Evolutionary conservation across 2,113 vertebrate genomes (phyloP), one percentile per base, ranked within the genome.

Genomic region (Quiscalus mexicanus): DNA sequence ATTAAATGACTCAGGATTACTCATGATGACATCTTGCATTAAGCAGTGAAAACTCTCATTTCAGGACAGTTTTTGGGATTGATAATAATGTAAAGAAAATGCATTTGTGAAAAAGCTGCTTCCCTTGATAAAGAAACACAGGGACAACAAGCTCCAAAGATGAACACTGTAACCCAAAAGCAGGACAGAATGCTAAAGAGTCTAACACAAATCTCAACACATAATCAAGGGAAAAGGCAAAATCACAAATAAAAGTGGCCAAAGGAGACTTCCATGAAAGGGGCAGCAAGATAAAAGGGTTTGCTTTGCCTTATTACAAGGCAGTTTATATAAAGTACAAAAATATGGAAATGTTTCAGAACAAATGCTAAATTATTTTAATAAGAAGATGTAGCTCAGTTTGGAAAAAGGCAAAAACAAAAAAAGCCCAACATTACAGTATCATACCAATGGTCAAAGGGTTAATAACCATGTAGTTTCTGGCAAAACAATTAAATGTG

Each of bases 1-100:
- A 82, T 89, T 76, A 94, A 96, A 90, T 96, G 69, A 96, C 77
- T 96, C 93, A 93, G 88, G n/a, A 93, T 96, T 96, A 93, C 79
- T 96, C 94, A 95, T 33, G n/a, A 65, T 73, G 74, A 50, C 67
- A 81, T 84, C 76, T 76, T 67, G 80, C 28, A 84, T 77, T 81
- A 86, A 81, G 90, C 68, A 95, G 56, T 2, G 12, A 85, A 93
- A 87, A 64, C 69, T 91, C 68, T 78, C 60, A 31, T 71, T 75
- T 89, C 60, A 76, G n/a, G 52, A 60, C 63, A 87, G 39, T 65
- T 86, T 85, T 84, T 65, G 58, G 30, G 62, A 62, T 79, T 79
- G 77, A 16, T 79, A 94, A 64, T n/a, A 93, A 62, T 31, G 28
- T 87, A 69, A 86, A 89, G 83, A 89, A 92, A 87, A 58, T n/a